Percentiles rank a stretch among this genome's conserved stretches.
Conservation (phyloP, 2,797 vertebrate species). For the Halcyon badia region DNA sequence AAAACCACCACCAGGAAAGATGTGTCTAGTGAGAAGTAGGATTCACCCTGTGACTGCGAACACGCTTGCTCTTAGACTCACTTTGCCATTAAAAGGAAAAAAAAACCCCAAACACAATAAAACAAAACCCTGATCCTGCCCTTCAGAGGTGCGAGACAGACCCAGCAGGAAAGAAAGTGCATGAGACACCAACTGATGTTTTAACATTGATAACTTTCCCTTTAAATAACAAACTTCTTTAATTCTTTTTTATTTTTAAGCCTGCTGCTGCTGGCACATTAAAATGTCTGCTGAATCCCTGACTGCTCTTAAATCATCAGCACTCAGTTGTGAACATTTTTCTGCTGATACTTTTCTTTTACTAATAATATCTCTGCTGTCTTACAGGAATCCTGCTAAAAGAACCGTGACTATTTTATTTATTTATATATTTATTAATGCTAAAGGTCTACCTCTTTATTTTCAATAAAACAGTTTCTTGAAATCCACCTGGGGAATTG, state of each 20-base stretch:
- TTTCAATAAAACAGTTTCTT: constrained; percentile 19
- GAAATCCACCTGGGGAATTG: not conserved
- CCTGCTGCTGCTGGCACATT: constrained; percentile 52
- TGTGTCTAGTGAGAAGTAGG: not conserved
- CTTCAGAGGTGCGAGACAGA: not conserved
- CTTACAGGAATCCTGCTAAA: constrained; percentile 47
- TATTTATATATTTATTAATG: not conserved
- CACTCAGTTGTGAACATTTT: constrained; percentile 56
- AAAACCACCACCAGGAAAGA: not conserved
- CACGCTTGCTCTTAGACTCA: not conserved
- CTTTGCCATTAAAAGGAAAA: not conserved
- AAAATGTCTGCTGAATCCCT: constrained; percentile 63
- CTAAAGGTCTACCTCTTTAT: constrained; percentile 15
- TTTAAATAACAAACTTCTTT: constrained; percentile 44
- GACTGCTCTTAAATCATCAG: constrained; percentile 63
- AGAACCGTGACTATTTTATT: not conserved
- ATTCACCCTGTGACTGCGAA: not conserved
- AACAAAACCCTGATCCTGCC: not conserved
- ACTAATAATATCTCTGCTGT: constrained; percentile 51
- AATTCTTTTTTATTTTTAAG: constrained; percentile 15
- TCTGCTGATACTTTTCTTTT: constrained; percentile 64
- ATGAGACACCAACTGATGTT: not conserved
- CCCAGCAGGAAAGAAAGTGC: not conserved
- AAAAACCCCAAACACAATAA: not conserved
- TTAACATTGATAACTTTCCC: constrained; percentile 6